Conservation (phyloP, 2,113 vertebrate genomes). For the Limanda limanda region DNA sequence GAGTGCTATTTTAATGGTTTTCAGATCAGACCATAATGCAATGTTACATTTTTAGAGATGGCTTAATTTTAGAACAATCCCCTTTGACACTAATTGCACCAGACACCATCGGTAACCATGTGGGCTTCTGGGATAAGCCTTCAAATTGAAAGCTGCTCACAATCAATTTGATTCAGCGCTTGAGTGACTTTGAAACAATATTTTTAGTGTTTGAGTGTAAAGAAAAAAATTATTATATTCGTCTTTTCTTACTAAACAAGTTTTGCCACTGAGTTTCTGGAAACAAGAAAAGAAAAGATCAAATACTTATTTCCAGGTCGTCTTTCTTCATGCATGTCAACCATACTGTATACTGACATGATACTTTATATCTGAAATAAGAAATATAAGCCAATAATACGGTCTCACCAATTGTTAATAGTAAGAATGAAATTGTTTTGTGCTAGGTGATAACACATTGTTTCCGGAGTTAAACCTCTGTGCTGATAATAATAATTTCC, state of each 20-base stretch:
- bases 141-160: slow-evolving; percentile 10
- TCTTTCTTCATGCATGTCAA: not conserved
- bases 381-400: not conserved
- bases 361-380: not conserved
- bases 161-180: slow-evolving; percentile 1
- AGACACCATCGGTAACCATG: not conserved
- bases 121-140: not conserved
- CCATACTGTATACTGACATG: too few species aligned
- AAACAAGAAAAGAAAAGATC: too few species aligned
- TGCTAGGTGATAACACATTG: slow-evolving; percentile 49
- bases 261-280: too few species aligned
- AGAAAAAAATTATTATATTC: too few species aligned
- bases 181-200: not conserved
- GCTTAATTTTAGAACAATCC: slow-evolving; percentile 3
- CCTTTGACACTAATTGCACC: not conserved
- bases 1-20: slow-evolving; percentile 14
- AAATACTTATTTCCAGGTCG: not conserved
- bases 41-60: slow-evolving; percentile 27
- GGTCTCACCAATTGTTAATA: not conserved
- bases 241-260: too few species aligned
- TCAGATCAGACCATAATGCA: slow-evolving; percentile 1
- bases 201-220: not conserved
- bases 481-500: slow-evolving; percentile 62
- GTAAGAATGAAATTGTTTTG: not conserved
- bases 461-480: slow-evolving; percentile 49